Conservation (phyloP, 2,797 vertebrate genomes). For the Brachyrhaphis roseni region DNA sequence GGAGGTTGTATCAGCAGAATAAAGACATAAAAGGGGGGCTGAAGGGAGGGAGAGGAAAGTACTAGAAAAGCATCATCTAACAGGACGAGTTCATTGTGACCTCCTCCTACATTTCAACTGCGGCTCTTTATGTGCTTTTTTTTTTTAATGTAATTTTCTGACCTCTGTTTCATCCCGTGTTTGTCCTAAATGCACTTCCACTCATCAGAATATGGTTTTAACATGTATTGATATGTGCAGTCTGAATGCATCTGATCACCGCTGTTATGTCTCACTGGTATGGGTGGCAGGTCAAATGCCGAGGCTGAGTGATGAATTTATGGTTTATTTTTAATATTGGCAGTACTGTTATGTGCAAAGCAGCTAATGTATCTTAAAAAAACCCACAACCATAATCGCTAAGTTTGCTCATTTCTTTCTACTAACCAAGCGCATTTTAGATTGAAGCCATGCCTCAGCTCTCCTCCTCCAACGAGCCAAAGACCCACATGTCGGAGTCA, state of each 20-base stretch:
- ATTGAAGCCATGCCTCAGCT: constrained; percentile 39
- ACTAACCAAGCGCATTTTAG: constrained; percentile 32
- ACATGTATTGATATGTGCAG: constrained; percentile 44
- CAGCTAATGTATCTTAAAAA: constrained; percentile 31
- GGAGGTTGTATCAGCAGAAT: constrained; percentile 77
- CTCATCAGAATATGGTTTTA: constrained; percentile 28
- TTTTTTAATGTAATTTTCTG: constrained; percentile 13
- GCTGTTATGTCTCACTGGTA: constrained; percentile 24
- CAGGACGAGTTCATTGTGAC: constrained; percentile 63
- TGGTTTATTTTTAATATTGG: constrained; percentile 36
- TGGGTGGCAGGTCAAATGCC: constrained; percentile 27
- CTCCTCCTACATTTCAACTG: constrained; percentile 53
- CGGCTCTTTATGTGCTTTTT: constrained; percentile 45
- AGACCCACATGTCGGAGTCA: constrained; percentile 75
- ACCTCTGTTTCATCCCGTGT: constrained; percentile 27
- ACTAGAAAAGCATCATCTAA: constrained; percentile 62
- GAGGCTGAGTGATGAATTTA: constrained; percentile 42
- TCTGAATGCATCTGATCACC: constrained; percentile 34
- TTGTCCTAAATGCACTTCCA: constrained; percentile 41
- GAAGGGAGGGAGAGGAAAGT: constrained; percentile 58
- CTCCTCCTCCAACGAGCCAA: constrained; percentile 66
- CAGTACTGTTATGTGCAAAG: constrained; percentile 42
- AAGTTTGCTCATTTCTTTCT: constrained; percentile 28
- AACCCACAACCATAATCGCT: constrained; percentile 12
- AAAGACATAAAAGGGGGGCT: constrained; percentile 56